Base-by-base conservation (phyloP, 2,888 invertebrate species). In the Rhamnusium bicolor region DNA sequence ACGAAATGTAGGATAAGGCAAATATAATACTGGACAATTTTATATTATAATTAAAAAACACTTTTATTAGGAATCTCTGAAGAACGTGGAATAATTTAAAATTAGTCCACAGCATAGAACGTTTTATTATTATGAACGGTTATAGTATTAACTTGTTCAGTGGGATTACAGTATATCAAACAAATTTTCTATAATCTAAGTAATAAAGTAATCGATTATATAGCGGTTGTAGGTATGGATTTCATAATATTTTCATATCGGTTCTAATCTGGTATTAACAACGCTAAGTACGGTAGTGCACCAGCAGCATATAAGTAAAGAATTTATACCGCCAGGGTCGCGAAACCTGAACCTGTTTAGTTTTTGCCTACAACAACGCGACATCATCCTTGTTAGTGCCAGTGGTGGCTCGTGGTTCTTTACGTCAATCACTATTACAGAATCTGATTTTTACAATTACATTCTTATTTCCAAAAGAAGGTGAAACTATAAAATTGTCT, bases 321-420 rank as follows among this genome's bases (percentile, higher is more conserved):
- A 71, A 66, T 71, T 60, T 40, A 60, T 66, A 71, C 63, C 67
- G 29, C 58, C 72, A 61, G 65, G 75, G 73, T 75, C 75, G 72
- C 51, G 29, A 73, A 73, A 73, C 75, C 70, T 65, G 73, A 73
- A 73, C 65, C 67, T 75, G 75, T 71, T 73, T 69, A 46, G 69
- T 75, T 75, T 73, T 73, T 73, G 67, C 73, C 56, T 61, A 67
- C 67, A 61, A 71, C 66, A 66, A 66, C 66, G 71, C 65, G 54
- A 71, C 71, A 71, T 66, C 60, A 66, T 65, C 67, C 67, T 67
- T 60, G 71, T 71, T 71, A 66, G 47, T 14, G n/a, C 16, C 65
- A 71, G 65, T 40, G 71, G 71, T 60, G 71, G 32, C 14, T 61
- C 69, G 61, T 61, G 0, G 1, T 54, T 24, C 12, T n/a, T 3